Base-by-base conservation (phyloP, 2,113 vertebrate genomes). In the Castor canadensis region DNA sequence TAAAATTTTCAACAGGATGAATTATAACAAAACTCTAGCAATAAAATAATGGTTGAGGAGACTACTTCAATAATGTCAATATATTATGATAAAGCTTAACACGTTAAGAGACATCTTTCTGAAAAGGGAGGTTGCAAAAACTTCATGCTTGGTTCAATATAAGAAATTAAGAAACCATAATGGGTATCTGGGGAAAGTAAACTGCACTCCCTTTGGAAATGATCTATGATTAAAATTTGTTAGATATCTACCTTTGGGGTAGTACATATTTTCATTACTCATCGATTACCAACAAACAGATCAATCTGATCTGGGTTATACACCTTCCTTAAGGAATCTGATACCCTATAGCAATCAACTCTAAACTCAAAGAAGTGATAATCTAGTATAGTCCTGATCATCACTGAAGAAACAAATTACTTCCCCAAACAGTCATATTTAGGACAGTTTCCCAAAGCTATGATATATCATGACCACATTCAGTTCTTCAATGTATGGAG, bases 1-100 rank as follows among this genome's bases (percentile, higher is more conserved):
- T 43, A 89, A 95, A 96, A 79, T 38, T 75, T 69, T n/a, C n/a
- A 87, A 86, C 35, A 94, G 19, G 91, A 77, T 83, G 12, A 93
- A 2, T 91, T 20, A 60, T 40, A 95, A 45, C n/a, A 83, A 95
- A 95, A 92, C n/a, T 92, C 71, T 83, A 93, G 67, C 17, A 69
- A 87, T 45, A 93, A 94, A 95, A 91, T 67, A 93, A 91, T 58
- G 26, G 26, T 62, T 72, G 24, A 49, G 19, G 17, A 93, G 87
- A 60, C 6, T 60, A 60, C 22, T 60, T 60, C 58, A 60, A 60
- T 26, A 60, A 60, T 60, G 28, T 60, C n/a, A 60, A 60, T 28
- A 60, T 60, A 60, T 87, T 71, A 84, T 19, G 7, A 76, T 54
- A 81, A 82, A 89, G 43, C 4, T 92, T 95, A 92, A 72, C 16